Evolutionary conservation across 1,140 invertebrate genomes (phyloP), one percentile per base, ranked within the genome.

Genomic region (Drosophila orena): DNA sequence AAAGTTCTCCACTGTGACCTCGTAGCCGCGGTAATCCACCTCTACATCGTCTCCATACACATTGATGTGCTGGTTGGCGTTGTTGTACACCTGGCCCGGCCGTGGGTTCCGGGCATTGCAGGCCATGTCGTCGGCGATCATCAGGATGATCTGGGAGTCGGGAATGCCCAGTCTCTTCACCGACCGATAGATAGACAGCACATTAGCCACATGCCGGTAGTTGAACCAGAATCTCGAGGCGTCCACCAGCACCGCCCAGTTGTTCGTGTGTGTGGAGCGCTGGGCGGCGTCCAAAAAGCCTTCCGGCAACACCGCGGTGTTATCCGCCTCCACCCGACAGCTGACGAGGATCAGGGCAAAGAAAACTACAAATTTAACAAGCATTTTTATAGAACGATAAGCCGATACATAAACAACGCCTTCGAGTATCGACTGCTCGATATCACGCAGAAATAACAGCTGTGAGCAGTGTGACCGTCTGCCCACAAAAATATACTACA

Each of bases 141-240:
- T 99, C 38, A 99, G 92, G 81, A 99, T 99, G 50, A 99, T 99
- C 93, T 97, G 96, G 52, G 96, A 97, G 92, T 99, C 98, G 7
- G 98, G 98, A 74, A 99, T 99, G 37, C 99, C 99, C 2, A 99
- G 94, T 17, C 98, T 94, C 93, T 99, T 99, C 0, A 99, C 98
- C 91, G 98, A 99, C 0, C 98, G 95, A 91, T 99, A 99, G 85
- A 99, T 98, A 0, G 98, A 99, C 38, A 99, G 93, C 0, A 99
- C 99, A 93, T 99, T 99, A 1, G 99, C 98, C 12, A 99, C 98
- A 95, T 99, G 99, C 37, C 99, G 94, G 93, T 99, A 99, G 93
- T 99, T 99, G 83, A 99, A 99, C 99, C 99, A 99, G 93, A 99
- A 99, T 58, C 98, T 93, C 2, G 98, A 99, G 0, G 98, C 99